These are phyloP conservation scores for Phortica magna DNA, from an alignment of 2,888 invertebrate genomes.

Conservation along the genomic window DNA sequence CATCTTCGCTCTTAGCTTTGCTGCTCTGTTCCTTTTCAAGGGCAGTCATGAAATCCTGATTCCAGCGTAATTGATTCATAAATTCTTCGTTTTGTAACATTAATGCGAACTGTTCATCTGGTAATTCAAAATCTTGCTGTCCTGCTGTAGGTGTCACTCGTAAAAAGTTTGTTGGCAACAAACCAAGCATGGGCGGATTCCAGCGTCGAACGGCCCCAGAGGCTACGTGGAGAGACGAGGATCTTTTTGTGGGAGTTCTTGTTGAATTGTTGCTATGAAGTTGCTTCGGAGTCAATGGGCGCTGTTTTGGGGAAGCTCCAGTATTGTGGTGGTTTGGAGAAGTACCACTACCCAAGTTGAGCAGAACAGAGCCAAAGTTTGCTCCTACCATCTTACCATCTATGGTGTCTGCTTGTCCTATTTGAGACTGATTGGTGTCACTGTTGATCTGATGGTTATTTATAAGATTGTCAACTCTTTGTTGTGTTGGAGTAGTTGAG, in stretches of 20 bases:
- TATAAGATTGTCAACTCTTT: slow-evolving; percentile 43
- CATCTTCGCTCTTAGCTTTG: slow-evolving; percentile 81
- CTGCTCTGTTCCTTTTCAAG: slow-evolving; percentile 86
- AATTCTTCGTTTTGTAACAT: slow-evolving; percentile 95
- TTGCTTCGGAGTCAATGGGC: slow-evolving; percentile 60
- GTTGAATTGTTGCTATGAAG: slow-evolving; percentile 51
- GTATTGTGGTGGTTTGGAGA: slow-evolving; percentile 69
- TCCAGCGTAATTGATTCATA: slow-evolving; percentile 90
- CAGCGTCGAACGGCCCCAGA: slow-evolving; percentile 79
- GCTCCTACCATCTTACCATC: slow-evolving; percentile 51
- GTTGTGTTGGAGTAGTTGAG: slow-evolving; percentile 40
- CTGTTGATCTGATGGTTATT: background rate
- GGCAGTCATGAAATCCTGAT: slow-evolving; percentile 91
- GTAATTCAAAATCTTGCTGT: slow-evolving; percentile 82
- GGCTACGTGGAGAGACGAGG: slow-evolving; percentile 40
- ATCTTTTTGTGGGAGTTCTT: slow-evolving; percentile 67
- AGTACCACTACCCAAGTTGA: slow-evolving; percentile 58
- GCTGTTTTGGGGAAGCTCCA: slow-evolving; percentile 77
- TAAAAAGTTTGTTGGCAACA: slow-evolving; percentile 88
- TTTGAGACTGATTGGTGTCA: background rate
- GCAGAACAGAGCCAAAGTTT: slow-evolving; percentile 46
- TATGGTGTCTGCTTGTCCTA: slow-evolving; percentile 40
- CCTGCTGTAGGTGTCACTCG: slow-evolving; percentile 76
- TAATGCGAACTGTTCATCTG: slow-evolving; percentile 91
- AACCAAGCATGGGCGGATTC: slow-evolving; percentile 88